A percentile compares a stretch with the other conserved stretches of the same genome.
Conservation (phyloP, 1,140 invertebrate species). For the Chionoecetes opilio region DNA sequence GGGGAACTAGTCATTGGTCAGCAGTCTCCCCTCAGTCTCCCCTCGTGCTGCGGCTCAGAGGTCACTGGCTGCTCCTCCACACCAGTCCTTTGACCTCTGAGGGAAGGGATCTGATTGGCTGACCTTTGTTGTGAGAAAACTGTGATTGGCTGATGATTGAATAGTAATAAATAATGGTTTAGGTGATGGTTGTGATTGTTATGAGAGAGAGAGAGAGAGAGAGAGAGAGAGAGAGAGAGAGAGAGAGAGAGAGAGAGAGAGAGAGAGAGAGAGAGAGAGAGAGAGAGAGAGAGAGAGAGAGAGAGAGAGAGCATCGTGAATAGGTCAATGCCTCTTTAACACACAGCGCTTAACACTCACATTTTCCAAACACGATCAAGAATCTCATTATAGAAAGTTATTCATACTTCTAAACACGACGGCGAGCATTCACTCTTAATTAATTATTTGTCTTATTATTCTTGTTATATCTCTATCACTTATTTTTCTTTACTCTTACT, state of each 20-base stretch:
- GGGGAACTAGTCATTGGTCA: not conserved
- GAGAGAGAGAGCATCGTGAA: not conserved
- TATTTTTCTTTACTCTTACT: too few species aligned
- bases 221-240: not conserved
- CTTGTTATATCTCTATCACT: too few species aligned
- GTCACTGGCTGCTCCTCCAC: not conserved
- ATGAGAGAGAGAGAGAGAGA: not conserved
- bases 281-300: slow-evolving; percentile 27
- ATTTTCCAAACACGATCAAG: not conserved
- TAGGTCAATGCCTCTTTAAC: not conserved
- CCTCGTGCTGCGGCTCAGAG: not conserved
- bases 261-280: slow-evolving; percentile 27
- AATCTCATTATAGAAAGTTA: not conserved
- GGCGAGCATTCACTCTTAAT: too few species aligned
- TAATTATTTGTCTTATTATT: too few species aligned
- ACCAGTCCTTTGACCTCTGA: too few species aligned
- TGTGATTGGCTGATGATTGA: not conserved
- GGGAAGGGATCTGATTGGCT: too few species aligned
- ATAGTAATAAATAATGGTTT: too few species aligned
- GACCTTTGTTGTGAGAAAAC: not conserved
- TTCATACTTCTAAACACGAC: not conserved
- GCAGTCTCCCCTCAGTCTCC: not conserved
- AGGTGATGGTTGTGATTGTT: not conserved
- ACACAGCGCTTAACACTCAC: not conserved
- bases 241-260: slow-evolving; percentile 14